Conservation (phyloP, 2,888 invertebrate species). For the Drosophila mayaguana region DNA sequence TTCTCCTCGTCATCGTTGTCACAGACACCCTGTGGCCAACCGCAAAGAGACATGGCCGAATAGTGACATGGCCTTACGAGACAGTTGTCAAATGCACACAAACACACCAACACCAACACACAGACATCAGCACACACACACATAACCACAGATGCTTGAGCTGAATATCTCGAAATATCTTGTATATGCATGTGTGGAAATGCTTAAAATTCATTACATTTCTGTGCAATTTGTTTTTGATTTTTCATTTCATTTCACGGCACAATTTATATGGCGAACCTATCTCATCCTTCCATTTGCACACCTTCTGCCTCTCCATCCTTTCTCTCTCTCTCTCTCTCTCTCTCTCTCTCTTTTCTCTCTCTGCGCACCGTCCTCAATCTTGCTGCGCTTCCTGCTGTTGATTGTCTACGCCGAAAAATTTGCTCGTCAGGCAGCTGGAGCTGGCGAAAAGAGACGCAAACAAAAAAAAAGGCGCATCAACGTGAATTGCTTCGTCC, state of each 20-base stretch:
- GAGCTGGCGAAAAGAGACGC: constrained; percentile 12
- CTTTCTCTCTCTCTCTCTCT: neutral
- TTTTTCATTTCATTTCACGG: constrained; percentile 76
- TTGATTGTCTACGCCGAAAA: constrained; percentile 64
- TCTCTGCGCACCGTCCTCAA: neutral
- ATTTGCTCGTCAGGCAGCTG: constrained; percentile 21
- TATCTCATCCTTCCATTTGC: neutral
- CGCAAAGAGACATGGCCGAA: constrained; percentile 79
- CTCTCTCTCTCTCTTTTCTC: neutral
- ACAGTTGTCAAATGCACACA: constrained; percentile 74
- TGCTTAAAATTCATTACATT: constrained; percentile 80
- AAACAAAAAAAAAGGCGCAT: constrained; percentile 38
- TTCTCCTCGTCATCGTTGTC: constrained; percentile 56
- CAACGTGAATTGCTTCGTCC: constrained; percentile 51
- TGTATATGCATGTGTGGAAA: constrained; percentile 63
- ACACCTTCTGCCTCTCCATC: no score
- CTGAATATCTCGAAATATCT: constrained; percentile 37
- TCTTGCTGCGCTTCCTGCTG: constrained; percentile 54
- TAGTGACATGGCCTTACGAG: constrained; percentile 78
- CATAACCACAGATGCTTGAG: constrained; percentile 24
- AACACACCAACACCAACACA: constrained; percentile 17
- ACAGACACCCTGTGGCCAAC: constrained; percentile 79
- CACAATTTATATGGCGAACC: constrained; percentile 60
- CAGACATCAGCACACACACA: constrained; percentile 2
- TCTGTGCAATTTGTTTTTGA: constrained; percentile 77